Base-by-base conservation (phyloP, 2,888 invertebrate species). In the Apodemia mormo region DNA sequence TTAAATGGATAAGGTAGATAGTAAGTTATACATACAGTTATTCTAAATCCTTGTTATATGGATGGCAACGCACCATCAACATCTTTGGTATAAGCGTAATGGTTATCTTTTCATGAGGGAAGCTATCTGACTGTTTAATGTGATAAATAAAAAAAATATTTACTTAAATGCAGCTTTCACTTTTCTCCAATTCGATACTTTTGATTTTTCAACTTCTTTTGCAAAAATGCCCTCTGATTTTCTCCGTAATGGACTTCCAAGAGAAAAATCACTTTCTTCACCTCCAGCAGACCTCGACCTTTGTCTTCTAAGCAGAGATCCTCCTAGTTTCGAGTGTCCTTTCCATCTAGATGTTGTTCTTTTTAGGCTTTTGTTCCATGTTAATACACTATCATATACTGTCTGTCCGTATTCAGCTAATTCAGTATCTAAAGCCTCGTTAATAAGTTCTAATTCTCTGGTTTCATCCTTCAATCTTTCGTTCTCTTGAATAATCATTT, bases 141-240 rank as follows among this genome's bases (percentile, higher is more conserved):
- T 2, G 33, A 33, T 33, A 33, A 33, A 5, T 33, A 33, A 8
- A n/a, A 49, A 49, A 14, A 49, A 5, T 80, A 95, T 96, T 96
- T 95, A 97, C 85, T 96, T 96, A 80, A 97, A 96, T 14, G 97
- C 97, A 65, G 97, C 97, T 85, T 97, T 98, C 10, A 98, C 97
- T 88, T 96, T 96, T 0, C 97, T 97, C 97, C 97, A 98, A 82
- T 97, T 97, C 0, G 97, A 97, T 67, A 96, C 95, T 81, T 96
- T 96, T 0, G 95, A 93, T 70, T 92, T 93, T 29, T 93, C 93
- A 0, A 92, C 89, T 76, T 92, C 91, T 70, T 92, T 93, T 66
- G 82, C 76, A 66, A 89, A 90, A 2, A 92, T 77, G 0, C 89
- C 90, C 72, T 90, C 93, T 9, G 90, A 92, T 68, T 86, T 85